phyloP scores from a whole-genome alignment of 2,113 vertebrate genomes.

The crab-eating macaque (Macaca fascicularis) region DNA sequence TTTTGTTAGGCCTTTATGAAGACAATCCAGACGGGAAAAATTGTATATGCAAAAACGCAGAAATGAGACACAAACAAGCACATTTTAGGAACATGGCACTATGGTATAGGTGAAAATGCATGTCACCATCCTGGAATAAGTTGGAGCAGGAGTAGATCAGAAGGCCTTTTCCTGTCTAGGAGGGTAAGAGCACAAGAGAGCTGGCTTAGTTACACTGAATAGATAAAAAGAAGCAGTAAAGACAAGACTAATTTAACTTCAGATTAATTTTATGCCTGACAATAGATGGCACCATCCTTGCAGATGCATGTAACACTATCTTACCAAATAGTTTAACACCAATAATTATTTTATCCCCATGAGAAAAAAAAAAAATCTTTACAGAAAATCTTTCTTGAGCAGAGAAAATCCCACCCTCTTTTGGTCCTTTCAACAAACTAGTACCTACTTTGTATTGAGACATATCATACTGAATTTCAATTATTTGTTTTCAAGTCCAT shows the following conservation, averaged over 20 bases:
- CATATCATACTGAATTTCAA: not conserved
- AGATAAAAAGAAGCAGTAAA: constrained; percentile 15
- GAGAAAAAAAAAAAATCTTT: not conserved
- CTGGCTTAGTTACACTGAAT: not conserved
- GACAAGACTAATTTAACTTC: not conserved
- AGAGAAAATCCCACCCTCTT: not conserved
- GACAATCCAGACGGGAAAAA: not conserved
- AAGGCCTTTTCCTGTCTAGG: not conserved
- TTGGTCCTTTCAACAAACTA: not conserved
- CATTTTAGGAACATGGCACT: not conserved
- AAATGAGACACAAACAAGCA: not conserved
- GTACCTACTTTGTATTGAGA: not conserved
- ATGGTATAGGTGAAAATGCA: not conserved
- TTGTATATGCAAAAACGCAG: not conserved
- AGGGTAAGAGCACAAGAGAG: not conserved
- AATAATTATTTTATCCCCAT: not conserved
- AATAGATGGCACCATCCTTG: constrained; percentile 32
- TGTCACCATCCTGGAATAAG: not conserved
- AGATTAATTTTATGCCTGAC: constrained; percentile 33
- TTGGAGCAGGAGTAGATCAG: not conserved
- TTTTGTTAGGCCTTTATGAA: not conserved
- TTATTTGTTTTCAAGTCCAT: constrained; percentile 18
- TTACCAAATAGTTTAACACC: not conserved
- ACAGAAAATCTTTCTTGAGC: not conserved
- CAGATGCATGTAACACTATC: not conserved